Conservation (phyloP, 2,113 vertebrate species). For the Fregetta grallaria region DNA sequence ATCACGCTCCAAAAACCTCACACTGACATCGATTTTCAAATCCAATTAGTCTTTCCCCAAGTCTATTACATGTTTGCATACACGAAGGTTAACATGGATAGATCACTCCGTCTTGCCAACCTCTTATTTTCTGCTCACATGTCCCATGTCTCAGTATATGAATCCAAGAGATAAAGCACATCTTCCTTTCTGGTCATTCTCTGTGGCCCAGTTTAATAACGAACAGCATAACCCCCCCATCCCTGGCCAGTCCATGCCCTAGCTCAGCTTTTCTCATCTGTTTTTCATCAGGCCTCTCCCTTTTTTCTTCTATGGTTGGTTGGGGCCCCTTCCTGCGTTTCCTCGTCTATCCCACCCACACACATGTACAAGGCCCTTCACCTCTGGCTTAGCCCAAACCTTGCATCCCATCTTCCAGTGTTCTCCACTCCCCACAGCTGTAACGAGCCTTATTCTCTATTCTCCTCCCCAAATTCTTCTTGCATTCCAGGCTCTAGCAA, state of each 20-base stretch:
- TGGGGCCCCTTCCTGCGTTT: background rate
- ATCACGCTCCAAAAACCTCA: background rate
- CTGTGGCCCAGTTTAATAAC: background rate
- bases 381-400: background rate
- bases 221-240: rapidly evolving
- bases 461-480: background rate
- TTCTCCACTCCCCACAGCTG: background rate
- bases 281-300: background rate
- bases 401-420: background rate
- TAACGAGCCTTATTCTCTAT: background rate
- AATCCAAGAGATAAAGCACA: background rate
- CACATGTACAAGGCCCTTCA: background rate
- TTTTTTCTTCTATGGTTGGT: background rate
- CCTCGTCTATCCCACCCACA: background rate
- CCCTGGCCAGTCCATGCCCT: background rate
- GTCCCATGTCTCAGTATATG: background rate
- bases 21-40: background rate
- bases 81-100: background rate
- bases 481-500: background rate
- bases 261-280: background rate
- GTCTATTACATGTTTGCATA: background rate
- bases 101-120: background rate
- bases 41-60: background rate
- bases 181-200: background rate
- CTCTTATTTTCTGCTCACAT: background rate